Evolutionary conservation across 2,888 invertebrate genomes (phyloP).

Genomic region (Aplocera efformata): DNA sequence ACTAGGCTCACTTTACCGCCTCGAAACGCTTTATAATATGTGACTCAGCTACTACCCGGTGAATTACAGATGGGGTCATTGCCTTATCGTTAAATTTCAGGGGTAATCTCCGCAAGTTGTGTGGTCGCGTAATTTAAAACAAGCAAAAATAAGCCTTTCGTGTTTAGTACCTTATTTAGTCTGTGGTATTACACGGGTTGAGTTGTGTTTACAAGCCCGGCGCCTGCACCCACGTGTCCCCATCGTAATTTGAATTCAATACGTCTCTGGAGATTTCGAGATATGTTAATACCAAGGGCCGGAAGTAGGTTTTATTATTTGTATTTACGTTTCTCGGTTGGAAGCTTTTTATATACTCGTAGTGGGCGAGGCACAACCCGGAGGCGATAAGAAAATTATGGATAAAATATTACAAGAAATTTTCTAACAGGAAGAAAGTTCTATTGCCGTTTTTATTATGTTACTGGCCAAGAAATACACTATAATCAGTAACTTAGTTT

Average conservation of each 20-base stretch:
- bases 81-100: no score
- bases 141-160: no score
- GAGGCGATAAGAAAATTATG: conserved; percentile 12
- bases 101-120: no score
- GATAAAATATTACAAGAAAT: conserved; percentile 6
- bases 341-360: conserved; percentile 34
- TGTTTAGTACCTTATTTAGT: no score
- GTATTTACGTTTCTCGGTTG: conserved; percentile 23
- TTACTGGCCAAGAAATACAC: no score
- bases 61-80: no score
- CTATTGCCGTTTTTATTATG: no score
- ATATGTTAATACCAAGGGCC: conserved; percentile 46
- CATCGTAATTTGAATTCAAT: conserved; percentile 65
- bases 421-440: background rate
- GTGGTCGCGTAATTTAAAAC: no score
- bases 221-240: conserved; percentile 59
- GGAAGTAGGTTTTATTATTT: conserved; percentile 48
- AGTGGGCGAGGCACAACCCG: conserved; percentile 21
- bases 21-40: no score
- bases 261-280: conserved; percentile 43
- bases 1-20: no score
- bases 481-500: no score
- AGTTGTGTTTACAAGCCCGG: conserved; percentile 25
- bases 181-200: conserved; percentile 2
- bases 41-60: no score